Conservation (phyloP, 2,888 invertebrate genomes). For the Lobophora halterata region DNA sequence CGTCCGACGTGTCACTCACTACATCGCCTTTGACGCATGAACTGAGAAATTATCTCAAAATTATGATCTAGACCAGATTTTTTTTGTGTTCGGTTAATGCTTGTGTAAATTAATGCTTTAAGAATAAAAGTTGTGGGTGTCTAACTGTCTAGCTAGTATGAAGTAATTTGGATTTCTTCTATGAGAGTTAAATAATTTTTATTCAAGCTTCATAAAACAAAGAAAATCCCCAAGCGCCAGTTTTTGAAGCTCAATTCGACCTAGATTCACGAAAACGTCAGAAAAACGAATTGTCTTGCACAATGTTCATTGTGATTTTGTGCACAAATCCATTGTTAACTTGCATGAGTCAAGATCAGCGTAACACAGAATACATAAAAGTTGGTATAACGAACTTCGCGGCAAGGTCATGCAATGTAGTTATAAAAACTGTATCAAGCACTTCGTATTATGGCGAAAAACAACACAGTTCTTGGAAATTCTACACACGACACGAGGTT, state of each 20-base stretch:
- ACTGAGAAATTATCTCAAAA: too few species aligned
- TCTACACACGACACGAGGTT: conserved; percentile 8
- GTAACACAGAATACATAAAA: conserved; percentile 17
- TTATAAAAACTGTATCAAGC: conserved; percentile 25
- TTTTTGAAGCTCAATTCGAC: conserved; percentile 10
- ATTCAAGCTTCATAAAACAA: conserved; percentile 4
- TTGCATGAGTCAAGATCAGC: conserved; percentile 44
- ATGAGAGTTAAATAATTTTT: background rate
- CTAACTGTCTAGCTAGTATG: too few species aligned
- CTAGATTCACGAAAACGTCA: conserved; percentile 17
- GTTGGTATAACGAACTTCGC: background rate
- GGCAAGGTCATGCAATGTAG: conserved; percentile 36
- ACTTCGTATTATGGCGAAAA: conserved; percentile 3
- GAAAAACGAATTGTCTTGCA: conserved; percentile 30
- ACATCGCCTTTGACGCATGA: too few species aligned
- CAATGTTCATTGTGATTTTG: conserved; percentile 56
- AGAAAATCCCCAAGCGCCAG: conserved; percentile 1
- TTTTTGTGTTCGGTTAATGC: too few species aligned
- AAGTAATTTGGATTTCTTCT: too few species aligned
- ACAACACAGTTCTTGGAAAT: conserved; percentile 8
- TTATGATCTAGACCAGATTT: too few species aligned
- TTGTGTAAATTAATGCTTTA: too few species aligned
- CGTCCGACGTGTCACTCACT: too few species aligned
- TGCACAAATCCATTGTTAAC: conserved; percentile 47
- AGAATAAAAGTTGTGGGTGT: too few species aligned